Evolutionary conservation across 2,797 vertebrate species (phyloP).

Genomic region (Lepilemur ruficaudatus): DNA sequence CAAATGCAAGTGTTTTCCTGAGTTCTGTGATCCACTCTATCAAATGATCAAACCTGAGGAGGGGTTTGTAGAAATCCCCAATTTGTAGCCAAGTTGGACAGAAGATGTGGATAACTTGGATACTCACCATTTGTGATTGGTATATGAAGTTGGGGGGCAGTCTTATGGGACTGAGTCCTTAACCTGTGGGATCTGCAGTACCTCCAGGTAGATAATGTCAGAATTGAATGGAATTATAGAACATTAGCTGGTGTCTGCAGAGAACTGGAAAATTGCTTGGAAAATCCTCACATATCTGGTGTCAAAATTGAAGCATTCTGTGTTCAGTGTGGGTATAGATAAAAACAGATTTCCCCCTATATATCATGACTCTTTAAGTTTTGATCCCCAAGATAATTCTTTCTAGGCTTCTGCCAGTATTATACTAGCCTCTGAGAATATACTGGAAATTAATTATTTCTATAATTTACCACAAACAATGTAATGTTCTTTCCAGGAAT

Average conservation of each 20-base stretch:
- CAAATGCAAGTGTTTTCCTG: background rate
- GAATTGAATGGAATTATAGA: background rate
- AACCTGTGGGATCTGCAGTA: background rate
- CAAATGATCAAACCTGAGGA: background rate
- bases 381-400: background rate
- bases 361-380: background rate
- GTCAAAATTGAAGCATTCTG: background rate
- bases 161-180: background rate
- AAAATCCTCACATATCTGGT: background rate
- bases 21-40: background rate
- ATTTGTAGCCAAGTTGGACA: background rate
- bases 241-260: background rate
- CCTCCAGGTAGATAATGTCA: background rate
- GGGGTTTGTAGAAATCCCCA: background rate
- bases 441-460: background rate
- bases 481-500: slow-evolving; percentile 7
- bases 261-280: background rate
- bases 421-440: background rate
- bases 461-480: background rate
- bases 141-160: background rate
- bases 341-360: background rate
- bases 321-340: background rate
- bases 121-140: background rate
- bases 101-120: background rate
- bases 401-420: background rate